phyloP scores from a whole-genome alignment of 2,888 invertebrate genomes.

The Oeneis ivallda region DNA sequence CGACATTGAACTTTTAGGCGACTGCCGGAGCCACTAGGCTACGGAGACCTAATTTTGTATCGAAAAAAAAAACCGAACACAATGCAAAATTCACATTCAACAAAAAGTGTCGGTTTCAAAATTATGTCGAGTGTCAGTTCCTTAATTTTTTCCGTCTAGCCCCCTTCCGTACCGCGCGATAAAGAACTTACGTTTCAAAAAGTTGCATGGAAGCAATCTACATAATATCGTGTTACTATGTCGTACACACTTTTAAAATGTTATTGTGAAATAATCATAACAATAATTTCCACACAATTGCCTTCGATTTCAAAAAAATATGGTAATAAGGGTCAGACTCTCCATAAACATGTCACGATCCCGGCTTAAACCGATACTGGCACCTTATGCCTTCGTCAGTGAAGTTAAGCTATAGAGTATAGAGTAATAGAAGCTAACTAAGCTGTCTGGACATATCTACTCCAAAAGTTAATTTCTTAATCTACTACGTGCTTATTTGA shows the following conservation, averaged over 20 bases:
- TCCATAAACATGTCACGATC: constrained; percentile 18
- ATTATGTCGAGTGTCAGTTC: too few species aligned
- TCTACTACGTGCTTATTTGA: neutral
- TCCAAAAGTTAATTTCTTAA: neutral
- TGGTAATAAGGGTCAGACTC: constrained; percentile 28
- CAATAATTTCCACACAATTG: constrained; percentile 33
- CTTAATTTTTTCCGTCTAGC: too few species aligned
- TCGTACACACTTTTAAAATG: neutral
- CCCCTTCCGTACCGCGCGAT: too few species aligned
- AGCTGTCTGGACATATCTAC: neutral
- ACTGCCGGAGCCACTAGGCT: too few species aligned
- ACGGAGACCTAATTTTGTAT: too few species aligned
- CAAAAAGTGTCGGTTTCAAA: too few species aligned
- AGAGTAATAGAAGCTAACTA: neutral
- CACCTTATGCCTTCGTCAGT: neutral
- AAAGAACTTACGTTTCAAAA: too few species aligned
- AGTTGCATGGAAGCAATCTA: too few species aligned
- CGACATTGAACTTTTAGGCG: too few species aligned
- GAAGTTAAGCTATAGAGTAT: neutral
- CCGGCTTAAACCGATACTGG: neutral
- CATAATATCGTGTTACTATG: too few species aligned
- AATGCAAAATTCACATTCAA: too few species aligned
- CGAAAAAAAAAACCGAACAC: too few species aligned
- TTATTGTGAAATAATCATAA: constrained; percentile 19
- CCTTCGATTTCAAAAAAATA: constrained; percentile 36